These are phyloP conservation scores for Planiliza haematocheilus DNA, from an alignment of 2,113 vertebrate species.

Conservation along the genomic window DNA sequence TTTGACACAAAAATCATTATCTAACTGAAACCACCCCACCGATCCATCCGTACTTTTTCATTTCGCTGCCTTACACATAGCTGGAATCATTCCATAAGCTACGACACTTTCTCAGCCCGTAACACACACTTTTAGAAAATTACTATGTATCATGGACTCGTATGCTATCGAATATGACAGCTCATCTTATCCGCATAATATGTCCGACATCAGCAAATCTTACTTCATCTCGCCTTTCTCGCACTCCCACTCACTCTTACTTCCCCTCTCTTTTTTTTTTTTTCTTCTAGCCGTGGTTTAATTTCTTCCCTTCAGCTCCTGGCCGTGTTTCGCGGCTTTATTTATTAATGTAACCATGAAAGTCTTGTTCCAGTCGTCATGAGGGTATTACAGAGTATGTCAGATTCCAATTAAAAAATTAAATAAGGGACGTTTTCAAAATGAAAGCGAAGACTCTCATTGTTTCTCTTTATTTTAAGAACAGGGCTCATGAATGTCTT, in stretches of 20 bases:
- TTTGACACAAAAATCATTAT: too few relatives aligned
- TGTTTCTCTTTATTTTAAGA: slow-evolving; percentile 51
- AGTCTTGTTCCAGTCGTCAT: slow-evolving; percentile 24
- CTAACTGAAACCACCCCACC: too few relatives aligned
- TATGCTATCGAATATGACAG: slow-evolving; percentile 25
- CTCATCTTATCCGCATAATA: slow-evolving; percentile 39
- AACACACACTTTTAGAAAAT: slow-evolving; percentile 43
- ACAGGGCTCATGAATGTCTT: slow-evolving; percentile 53
- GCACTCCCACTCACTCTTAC: slow-evolving; percentile 15
- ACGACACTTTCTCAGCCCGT: slow-evolving; percentile 26
- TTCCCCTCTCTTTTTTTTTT: slow-evolving; percentile 1
- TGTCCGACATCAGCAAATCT: slow-evolving; percentile 22
- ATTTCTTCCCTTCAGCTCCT: slow-evolving; percentile 27
- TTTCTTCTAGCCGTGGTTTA: slow-evolving; percentile 10
- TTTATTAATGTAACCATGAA: slow-evolving; percentile 46
- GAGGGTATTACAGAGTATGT: slow-evolving; percentile 27
- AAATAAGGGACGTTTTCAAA: slow-evolving; percentile 36
- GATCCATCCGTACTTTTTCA: too few relatives aligned
- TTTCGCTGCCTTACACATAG: slow-evolving; percentile 8
- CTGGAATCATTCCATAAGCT: slow-evolving; percentile 25
- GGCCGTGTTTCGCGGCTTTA: slow-evolving; percentile 41
- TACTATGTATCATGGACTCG: slow-evolving; percentile 21
- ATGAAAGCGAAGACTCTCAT: slow-evolving; percentile 39
- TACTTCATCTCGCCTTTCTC: background rate
- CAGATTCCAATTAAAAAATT: slow-evolving; percentile 34